Conservation (phyloP, 2,113 vertebrate genomes). For the Argyrosomus japonicus region DNA sequence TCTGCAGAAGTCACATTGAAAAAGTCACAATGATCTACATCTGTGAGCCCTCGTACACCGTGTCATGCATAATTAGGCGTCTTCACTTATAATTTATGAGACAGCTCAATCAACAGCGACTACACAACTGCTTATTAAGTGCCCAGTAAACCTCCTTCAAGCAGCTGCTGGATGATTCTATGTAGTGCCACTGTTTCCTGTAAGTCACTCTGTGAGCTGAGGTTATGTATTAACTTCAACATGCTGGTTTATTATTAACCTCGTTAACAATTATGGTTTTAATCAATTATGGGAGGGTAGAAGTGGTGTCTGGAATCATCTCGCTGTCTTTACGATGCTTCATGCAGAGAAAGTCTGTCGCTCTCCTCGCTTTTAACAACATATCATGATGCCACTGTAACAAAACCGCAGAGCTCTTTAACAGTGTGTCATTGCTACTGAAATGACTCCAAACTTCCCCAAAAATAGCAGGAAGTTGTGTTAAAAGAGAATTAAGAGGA, state of each 20-base stretch:
- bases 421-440: accelerated
- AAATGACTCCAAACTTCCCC: conserved; percentile 34
- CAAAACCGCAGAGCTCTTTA: background rate
- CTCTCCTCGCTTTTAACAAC: background rate
- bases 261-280: background rate
- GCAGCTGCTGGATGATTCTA: background rate
- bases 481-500: background rate
- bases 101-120: too few species aligned
- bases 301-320: background rate
- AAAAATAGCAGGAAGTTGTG: conserved; percentile 11
- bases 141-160: background rate
- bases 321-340: background rate
- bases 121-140: background rate
- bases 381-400: background rate
- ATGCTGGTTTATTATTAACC: background rate
- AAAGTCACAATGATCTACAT: too few species aligned
- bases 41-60: too few species aligned
- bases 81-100: background rate
- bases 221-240: background rate
- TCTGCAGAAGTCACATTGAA: background rate
- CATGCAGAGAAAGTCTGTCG: background rate
- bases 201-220: background rate
- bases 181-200: background rate
- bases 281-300: background rate
- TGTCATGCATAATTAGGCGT: too few species aligned